A percentile compares a stretch with the other conserved stretches of the same genome.
Evolutionary conservation across 2,888 invertebrate species (phyloP).

Genomic region (Elegia similella): DNA sequence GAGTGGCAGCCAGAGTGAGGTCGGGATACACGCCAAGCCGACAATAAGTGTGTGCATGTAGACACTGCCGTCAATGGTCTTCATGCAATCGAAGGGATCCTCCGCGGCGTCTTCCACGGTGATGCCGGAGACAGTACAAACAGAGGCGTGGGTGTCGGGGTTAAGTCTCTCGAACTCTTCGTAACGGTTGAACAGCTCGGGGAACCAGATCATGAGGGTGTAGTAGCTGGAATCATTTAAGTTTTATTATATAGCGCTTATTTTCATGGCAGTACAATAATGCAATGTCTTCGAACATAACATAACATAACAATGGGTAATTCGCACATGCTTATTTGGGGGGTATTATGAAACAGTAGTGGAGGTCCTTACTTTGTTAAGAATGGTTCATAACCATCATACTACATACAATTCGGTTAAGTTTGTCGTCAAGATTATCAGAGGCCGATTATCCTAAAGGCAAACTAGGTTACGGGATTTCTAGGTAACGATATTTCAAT

Average conservation of each 20-base stretch:
- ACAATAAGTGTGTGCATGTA: conserved; percentile 90
- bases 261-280: too few relatives aligned
- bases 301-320: too few relatives aligned
- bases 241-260: background rate
- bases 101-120: conserved; percentile 69
- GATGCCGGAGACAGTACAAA: conserved; percentile 89
- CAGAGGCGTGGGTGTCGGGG: conserved; percentile 86
- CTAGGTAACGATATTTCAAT: too few relatives aligned
- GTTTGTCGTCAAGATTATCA: too few relatives aligned
- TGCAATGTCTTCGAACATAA: too few relatives aligned
- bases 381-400: too few relatives aligned
- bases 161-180: conserved; percentile 86
- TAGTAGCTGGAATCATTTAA: conserved; percentile 87
- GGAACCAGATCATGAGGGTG: conserved; percentile 96
- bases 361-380: background rate
- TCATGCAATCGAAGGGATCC: conserved; percentile 83
- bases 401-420: too few relatives aligned
- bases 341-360: background rate
- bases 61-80: conserved; percentile 84
- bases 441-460: too few relatives aligned
- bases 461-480: too few relatives aligned
- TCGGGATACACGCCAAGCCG: conserved; percentile 90
- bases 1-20: conserved; percentile 89
- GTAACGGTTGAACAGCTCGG: conserved; percentile 92
- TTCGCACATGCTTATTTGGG: too few relatives aligned